Evolutionary conservation across 35 echinoderm and acorn worm genomes (phyloP), one percentile per base, ranked within the genome.

Genomic region (Lytechinus pictus): DNA sequence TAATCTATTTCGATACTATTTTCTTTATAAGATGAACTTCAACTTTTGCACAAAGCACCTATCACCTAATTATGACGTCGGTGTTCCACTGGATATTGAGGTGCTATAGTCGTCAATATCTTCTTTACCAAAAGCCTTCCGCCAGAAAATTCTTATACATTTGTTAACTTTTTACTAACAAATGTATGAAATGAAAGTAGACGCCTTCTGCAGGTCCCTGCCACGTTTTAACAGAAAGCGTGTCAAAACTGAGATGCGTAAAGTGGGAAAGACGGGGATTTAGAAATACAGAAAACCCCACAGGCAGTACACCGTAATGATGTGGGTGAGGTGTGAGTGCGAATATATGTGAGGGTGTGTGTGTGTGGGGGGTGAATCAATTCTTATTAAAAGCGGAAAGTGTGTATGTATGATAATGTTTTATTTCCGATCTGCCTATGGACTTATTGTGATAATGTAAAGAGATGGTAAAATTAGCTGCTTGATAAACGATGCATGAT

Each of bases 151-250:
- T 16, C 9, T 60, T 60, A n/a, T n/a, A 79, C 21, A 79, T 16
- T 79, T 79, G 19, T 24, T 79, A 7, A n/a, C n/a, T 79, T n/a
- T 6, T 79, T 79, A 21, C 24, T 71, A 14, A 79, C 66, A 24
- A 79, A 79, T 16, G 66, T 7, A 7, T 19, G 66, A 24, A 4
- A 79, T 79, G 66, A 79, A 19, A 79, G 66, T 5, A 16, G n/a
- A n/a, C 66, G 66, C 19, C 66, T 79, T 79, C 66, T 7, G 16
- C 4, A 7, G 66, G 66, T 79, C 12, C 21, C 19, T 79, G 66
- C 66, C 66, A 79, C 66, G 66, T 79, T 79, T 79, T 79, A 79
- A 79, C 16, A n/a, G 66, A 79, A 79, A 79, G 66, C 66, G 66
- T 79, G 66, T 19, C 66, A 79, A 79, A 6, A 79, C 21, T 7